Conservation (phyloP, 1,140 invertebrate species). For the Pentalonia nigronervosa region DNA sequence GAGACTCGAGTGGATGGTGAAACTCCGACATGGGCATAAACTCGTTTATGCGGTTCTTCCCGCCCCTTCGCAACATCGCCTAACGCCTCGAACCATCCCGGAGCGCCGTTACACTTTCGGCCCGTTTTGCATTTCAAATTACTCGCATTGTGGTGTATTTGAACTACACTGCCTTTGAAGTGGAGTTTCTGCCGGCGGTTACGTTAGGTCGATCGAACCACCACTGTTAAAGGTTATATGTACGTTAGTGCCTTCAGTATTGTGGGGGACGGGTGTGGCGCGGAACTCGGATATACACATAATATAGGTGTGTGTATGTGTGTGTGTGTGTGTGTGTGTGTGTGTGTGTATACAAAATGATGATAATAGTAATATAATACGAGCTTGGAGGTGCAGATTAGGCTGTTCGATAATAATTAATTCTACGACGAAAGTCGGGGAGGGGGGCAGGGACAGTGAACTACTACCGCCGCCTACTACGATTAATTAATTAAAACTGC, state of each 20-base stretch:
- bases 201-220: conserved; percentile 8
- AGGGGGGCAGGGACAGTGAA: too few species aligned
- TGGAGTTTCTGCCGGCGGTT: conserved; percentile 6
- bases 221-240: background rate
- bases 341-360: background rate
- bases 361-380: background rate
- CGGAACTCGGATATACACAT: background rate
- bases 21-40: background rate
- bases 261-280: background rate
- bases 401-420: conserved; percentile 48
- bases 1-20: background rate
- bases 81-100: background rate
- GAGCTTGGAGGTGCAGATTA: background rate
- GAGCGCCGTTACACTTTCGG: background rate
- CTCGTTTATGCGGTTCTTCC: background rate
- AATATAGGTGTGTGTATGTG: too few species aligned
- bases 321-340: background rate
- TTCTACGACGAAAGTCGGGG: background rate
- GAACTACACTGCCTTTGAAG: conserved; percentile 35
- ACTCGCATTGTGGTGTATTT: background rate
- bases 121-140: conserved; percentile 51
- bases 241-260: background rate
- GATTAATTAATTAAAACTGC: conserved; percentile 47
- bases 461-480: background rate
- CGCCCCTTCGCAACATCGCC: background rate